phyloP scores from a whole-genome alignment of 64 coral and sea anemone species.

The Cladopsammia gracilis region DNA sequence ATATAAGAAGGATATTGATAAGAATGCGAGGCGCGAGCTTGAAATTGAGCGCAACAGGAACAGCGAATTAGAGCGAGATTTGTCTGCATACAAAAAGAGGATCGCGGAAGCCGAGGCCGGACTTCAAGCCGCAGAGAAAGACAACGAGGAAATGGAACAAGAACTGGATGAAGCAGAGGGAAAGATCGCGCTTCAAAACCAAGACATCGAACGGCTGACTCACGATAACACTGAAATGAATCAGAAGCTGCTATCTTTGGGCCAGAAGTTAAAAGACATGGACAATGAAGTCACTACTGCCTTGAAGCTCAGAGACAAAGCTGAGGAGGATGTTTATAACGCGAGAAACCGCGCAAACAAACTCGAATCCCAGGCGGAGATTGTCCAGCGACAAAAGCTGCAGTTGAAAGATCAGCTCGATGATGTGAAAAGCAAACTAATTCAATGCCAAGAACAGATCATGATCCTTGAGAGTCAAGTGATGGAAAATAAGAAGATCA shows the following conservation, averaged over 20 bases:
- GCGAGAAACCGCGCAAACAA: constrained; percentile 71
- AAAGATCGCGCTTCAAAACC: constrained; percentile 66
- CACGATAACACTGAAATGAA: constrained; percentile 77
- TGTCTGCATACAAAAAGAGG: constrained; percentile 62
- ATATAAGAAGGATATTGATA: constrained; percentile 71
- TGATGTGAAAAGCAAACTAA: constrained; percentile 71
- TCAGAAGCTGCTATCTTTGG: constrained; percentile 54
- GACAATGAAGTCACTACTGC: constrained; percentile 77
- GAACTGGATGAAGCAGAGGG: constrained; percentile 81
- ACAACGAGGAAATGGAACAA: constrained; percentile 87
- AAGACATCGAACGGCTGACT: constrained; percentile 84
- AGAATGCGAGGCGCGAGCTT: constrained; percentile 66
- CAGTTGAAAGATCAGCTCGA: constrained; percentile 86
- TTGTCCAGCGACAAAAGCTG: constrained; percentile 83
- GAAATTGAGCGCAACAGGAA: constrained; percentile 72
- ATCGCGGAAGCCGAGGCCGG: constrained; percentile 73
- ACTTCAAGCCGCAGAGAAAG: constrained; percentile 62
- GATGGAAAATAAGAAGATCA: constrained; percentile 92
- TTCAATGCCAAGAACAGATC: constrained; percentile 79
- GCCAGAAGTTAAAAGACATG: constrained; percentile 76
- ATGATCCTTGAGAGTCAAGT: constrained; percentile 93
- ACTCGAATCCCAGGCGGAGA: constrained; percentile 89
- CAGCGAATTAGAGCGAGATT: constrained; percentile 72
- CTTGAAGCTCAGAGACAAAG: constrained; percentile 76
- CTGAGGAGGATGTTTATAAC: constrained; percentile 79